Percentiles rank a stretch among this genome's conserved stretches.
phyloP scores from a whole-genome alignment of 2,113 vertebrate genomes.

The Oncorhynchus masou region DNA sequence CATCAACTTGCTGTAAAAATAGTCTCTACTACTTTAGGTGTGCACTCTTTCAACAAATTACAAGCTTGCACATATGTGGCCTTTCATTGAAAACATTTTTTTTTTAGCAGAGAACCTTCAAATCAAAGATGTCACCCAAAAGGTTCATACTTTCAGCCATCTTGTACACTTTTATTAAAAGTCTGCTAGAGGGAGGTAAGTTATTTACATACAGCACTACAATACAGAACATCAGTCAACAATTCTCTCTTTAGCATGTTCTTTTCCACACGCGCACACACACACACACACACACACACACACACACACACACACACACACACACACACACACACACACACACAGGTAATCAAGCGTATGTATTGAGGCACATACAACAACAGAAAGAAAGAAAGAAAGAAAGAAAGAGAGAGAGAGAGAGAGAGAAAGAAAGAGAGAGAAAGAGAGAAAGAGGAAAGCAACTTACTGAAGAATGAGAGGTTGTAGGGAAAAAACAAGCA shows the following conservation, averaged over 20 bases:
- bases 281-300: conserved; percentile 4
- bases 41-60: conserved; percentile 42
- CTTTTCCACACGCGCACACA: neutral
- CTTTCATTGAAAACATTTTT: conserved; percentile 60
- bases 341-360: conserved; percentile 74
- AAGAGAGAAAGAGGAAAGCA: neutral
- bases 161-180: conserved; percentile 73
- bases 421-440: conserved; percentile 15
- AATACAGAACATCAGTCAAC: conserved; percentile 65
- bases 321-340: neutral
- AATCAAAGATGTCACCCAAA: conserved; percentile 72
- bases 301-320: neutral
- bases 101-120: conserved; percentile 55
- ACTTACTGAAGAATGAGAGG: conserved; percentile 23
- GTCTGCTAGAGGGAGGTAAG: conserved; percentile 67
- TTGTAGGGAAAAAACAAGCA: conserved; percentile 35
- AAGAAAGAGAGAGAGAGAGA: neutral
- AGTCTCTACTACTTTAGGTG: conserved; percentile 31
- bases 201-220: conserved; percentile 70
- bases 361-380: conserved; percentile 74
- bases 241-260: conserved; percentile 42
- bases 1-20: conserved; percentile 14
- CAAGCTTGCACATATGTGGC: conserved; percentile 52
- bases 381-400: conserved; percentile 30
- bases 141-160: conserved; percentile 55